phyloP scores from a whole-genome alignment of 2,888 invertebrate species.

The Pyrocoelia pectoralis region DNA sequence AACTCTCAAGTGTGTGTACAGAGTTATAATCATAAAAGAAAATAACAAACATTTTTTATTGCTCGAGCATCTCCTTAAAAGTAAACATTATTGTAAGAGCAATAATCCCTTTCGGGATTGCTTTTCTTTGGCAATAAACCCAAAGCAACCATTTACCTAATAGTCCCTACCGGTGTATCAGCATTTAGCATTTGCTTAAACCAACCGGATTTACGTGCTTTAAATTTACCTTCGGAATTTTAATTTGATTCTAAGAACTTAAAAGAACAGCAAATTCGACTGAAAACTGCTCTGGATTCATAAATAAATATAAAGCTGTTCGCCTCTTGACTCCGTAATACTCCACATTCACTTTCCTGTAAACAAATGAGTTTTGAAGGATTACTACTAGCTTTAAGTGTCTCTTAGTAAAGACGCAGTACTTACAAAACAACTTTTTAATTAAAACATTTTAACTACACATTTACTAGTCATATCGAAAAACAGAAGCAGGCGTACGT shows the following conservation, averaged over 20 bases:
- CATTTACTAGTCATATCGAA: too few species aligned
- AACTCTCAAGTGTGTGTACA: not conserved
- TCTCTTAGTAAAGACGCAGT: too few species aligned
- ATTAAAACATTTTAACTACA: too few species aligned
- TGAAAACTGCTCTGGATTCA: too few species aligned
- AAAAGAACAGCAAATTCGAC: not conserved
- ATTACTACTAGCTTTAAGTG: too few species aligned
- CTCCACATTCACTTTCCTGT: too few species aligned
- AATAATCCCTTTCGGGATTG: conserved; percentile 7
- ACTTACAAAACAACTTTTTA: too few species aligned
- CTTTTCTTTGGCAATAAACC: conserved; percentile 8
- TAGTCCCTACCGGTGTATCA: not conserved
- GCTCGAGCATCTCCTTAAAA: not conserved
- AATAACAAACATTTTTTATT: conserved; percentile 4
- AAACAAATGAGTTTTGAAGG: too few species aligned
- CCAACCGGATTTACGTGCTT: not conserved
- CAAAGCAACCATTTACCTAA: conserved; percentile 2
- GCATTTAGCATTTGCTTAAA: conserved; percentile 8
- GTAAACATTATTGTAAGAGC: conserved; percentile 1
- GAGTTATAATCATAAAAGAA: not conserved
- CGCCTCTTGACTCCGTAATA: not conserved
- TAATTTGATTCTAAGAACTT: not conserved
- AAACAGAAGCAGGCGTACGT: too few species aligned
- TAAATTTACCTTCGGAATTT: conserved; percentile 1
- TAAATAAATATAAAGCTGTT: not conserved